Percentiles rank a stretch among this genome's conserved stretches.
Evolutionary conservation across 2,797 vertebrate genomes (phyloP).

Genomic region (Urocyon cinereoargenteus): DNA sequence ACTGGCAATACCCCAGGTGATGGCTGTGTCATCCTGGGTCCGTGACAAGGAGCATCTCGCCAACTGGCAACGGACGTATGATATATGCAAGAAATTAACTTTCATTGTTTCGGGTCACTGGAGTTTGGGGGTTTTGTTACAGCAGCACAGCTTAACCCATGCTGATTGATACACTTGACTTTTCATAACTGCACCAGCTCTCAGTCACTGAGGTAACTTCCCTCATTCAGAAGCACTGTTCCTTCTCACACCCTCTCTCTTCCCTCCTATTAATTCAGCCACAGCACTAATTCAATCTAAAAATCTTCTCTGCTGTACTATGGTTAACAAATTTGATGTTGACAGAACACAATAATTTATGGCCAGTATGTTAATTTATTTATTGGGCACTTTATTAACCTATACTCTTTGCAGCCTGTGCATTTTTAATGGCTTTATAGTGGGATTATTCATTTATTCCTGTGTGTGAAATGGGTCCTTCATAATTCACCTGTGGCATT

Average conservation of each 20-base stretch:
- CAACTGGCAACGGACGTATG: not conserved
- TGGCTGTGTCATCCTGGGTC: not conserved
- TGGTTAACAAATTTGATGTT: constrained; percentile 80
- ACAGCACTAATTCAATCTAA: constrained; percentile 68
- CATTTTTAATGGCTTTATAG: constrained; percentile 84
- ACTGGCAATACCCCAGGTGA: not conserved
- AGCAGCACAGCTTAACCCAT: constrained; percentile 39
- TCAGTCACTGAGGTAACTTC: not conserved
- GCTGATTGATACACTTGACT: not conserved
- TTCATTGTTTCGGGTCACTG: not conserved
- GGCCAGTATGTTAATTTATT: constrained; percentile 85
- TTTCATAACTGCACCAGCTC: not conserved
- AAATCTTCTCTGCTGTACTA: constrained; percentile 64
- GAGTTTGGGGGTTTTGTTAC: constrained; percentile 50
- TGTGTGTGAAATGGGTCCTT: constrained; percentile 73
- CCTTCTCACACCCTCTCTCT: not conserved
- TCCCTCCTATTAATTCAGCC: constrained; percentile 70
- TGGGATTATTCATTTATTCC: constrained; percentile 82
- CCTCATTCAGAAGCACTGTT: not conserved
- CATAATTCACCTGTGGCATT: constrained; percentile 83
- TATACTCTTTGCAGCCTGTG: constrained; percentile 79
- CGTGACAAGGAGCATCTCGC: not conserved
- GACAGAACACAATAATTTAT: constrained; percentile 85
- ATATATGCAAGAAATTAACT: not conserved
- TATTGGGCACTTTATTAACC: constrained; percentile 86